These are phyloP conservation scores for Labeo rohita DNA, from an alignment of 2,113 vertebrate genomes.

Conservation along the genomic window DNA sequence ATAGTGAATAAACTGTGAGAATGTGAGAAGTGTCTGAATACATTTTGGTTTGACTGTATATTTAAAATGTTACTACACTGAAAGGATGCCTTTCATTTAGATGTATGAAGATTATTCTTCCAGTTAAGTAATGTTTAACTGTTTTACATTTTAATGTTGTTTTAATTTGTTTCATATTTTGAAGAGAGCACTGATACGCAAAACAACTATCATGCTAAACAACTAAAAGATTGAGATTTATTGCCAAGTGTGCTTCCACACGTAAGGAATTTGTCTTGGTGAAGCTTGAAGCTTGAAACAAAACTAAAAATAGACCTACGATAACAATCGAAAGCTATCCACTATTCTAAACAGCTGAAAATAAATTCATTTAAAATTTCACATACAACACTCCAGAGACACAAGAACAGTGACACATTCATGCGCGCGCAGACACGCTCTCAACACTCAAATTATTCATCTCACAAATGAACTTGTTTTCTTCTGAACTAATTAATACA, in stretches of 20 bases:
- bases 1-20: no score
- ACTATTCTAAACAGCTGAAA: background rate
- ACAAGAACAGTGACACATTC: constrained; percentile 2
- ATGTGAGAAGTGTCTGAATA: no score
- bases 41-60: no score
- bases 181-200: background rate
- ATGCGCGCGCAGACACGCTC: constrained; percentile 34
- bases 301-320: background rate
- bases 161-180: background rate
- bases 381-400: constrained; percentile 38
- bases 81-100: background rate
- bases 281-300: background rate
- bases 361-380: background rate
- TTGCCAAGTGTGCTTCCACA: background rate
- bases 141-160: background rate
- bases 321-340: background rate
- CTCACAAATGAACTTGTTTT: constrained; percentile 78
- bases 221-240: background rate
- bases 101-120: no score
- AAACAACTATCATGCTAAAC: background rate
- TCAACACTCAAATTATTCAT: constrained; percentile 72
- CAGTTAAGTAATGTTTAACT: no score
- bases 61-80: background rate
- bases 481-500: constrained; percentile 79
- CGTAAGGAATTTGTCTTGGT: background rate